phyloP scores from a whole-genome alignment of 2,888 invertebrate genomes.

The Phortica okadai region DNA sequence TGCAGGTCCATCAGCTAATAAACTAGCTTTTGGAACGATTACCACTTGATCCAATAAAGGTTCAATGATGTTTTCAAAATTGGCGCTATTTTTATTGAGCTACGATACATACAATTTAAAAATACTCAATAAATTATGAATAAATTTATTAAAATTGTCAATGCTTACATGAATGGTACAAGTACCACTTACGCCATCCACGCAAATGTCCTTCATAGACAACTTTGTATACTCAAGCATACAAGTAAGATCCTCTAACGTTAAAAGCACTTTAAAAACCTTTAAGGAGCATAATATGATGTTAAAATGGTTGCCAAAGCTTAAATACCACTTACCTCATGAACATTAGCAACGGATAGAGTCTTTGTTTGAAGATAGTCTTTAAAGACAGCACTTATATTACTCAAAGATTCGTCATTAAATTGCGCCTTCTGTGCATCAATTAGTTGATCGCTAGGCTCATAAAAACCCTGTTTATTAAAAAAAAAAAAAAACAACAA shows the following conservation, averaged over 20 bases:
- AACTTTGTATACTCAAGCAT: slow-evolving; percentile 55
- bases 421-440: slow-evolving; percentile 43
- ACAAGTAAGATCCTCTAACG: slow-evolving; percentile 66
- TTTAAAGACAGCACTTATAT: background rate
- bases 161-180: background rate
- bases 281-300: background rate
- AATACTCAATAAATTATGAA: background rate
- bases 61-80: slow-evolving; percentile 56
- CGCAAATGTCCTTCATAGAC: slow-evolving; percentile 45
- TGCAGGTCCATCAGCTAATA: slow-evolving; percentile 39
- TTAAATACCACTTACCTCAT: background rate
- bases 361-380: slow-evolving; percentile 48
- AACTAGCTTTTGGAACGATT: slow-evolving; percentile 57
- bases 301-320: background rate
- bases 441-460: slow-evolving; percentile 43
- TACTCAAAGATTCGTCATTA: slow-evolving; percentile 31
- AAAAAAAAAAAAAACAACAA: too few relatives aligned
- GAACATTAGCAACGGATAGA: slow-evolving; percentile 55
- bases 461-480: slow-evolving; percentile 25
- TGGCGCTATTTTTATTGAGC: slow-evolving; percentile 12
- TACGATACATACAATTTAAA: too few relatives aligned
- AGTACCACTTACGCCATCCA: background rate
- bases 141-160: background rate
- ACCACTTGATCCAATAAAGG: slow-evolving; percentile 59
- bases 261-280: slow-evolving; percentile 49